phyloP scores from a whole-genome alignment of 1,140 invertebrate genomes.

The Ladona fulva region DNA sequence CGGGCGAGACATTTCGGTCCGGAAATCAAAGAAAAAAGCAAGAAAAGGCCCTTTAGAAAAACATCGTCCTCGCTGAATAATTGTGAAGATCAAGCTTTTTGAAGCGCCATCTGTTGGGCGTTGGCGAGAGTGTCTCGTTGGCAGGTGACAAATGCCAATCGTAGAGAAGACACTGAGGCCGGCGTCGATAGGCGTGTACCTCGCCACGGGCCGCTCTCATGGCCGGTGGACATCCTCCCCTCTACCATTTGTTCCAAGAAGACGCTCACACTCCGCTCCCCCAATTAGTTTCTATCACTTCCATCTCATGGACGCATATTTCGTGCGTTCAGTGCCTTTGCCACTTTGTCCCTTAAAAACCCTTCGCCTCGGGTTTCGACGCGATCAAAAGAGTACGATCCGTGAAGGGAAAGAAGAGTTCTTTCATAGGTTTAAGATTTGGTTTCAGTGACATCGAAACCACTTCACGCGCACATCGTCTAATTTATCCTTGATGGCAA shows the following conservation, averaged over 20 bases:
- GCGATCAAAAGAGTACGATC: neutral
- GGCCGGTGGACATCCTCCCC: neutral
- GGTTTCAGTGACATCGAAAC: no score
- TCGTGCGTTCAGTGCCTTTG: neutral
- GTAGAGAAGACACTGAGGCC: neutral
- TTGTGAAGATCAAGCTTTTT: neutral
- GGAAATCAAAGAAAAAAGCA: neutral
- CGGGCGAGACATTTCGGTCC: no score
- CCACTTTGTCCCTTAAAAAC: neutral
- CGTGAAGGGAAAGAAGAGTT: no score
- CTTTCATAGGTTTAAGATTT: no score
- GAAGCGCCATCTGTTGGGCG: neutral
- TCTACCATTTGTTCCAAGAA: neutral
- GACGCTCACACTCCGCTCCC: neutral
- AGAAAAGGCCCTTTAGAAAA: neutral
- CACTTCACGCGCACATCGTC: no score
- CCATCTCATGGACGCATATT: neutral
- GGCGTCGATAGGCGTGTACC: neutral
- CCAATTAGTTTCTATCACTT: slow-evolving; percentile 2
- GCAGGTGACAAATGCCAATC: slow-evolving; percentile 7
- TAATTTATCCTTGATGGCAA: no score
- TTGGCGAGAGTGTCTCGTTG: neutral
- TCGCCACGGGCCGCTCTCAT: neutral
- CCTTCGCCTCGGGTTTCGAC: neutral
- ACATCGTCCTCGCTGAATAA: neutral